These are phyloP conservation scores for Eupithecia tripunctaria DNA, from an alignment of 2,888 invertebrate genomes.

Conservation along the genomic window DNA sequence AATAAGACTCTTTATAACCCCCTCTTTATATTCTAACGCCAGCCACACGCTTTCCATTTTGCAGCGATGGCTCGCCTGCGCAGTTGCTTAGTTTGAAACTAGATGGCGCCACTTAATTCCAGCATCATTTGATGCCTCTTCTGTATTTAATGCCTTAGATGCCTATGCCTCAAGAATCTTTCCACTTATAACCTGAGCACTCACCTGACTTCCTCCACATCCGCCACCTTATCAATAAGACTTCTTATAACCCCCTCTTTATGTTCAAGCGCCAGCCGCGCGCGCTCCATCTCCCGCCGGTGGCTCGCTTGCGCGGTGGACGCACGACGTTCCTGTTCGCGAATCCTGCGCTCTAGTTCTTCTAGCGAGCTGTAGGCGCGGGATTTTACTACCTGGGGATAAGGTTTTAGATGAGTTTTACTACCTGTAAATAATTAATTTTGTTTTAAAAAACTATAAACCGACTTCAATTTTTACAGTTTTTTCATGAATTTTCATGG, in stretches of 20 bases:
- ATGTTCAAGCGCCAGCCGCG: constrained; percentile 66
- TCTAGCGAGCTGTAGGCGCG: constrained; percentile 78
- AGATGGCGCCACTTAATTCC: no score
- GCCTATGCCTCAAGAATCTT: no score
- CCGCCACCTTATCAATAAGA: constrained; percentile 16
- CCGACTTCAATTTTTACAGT: no score
- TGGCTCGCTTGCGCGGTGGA: constrained; percentile 63
- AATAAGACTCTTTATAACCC: constrained; percentile 65
- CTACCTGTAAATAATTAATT: no score
- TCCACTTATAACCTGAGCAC: no score
- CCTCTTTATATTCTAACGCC: constrained; percentile 74
- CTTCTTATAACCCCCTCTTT: constrained; percentile 76
- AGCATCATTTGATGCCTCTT: no score
- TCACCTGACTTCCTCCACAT: constrained; percentile 14
- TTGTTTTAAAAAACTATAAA: no score
- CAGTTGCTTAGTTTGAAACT: constrained; percentile 35
- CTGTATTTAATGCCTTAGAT: no score
- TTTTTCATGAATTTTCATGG: no score
- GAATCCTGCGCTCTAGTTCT: constrained; percentile 76
- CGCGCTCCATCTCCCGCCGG: constrained; percentile 69
- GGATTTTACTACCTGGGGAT: constrained; percentile 73
- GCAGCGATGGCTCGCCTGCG: constrained; percentile 62
- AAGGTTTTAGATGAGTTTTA: neutral
- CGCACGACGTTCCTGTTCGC: constrained; percentile 74
- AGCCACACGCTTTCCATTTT: constrained; percentile 70